Percentiles rank a stretch among this genome's conserved stretches.
phyloP scores from a whole-genome alignment of 2,888 invertebrate genomes.

The Andrena bucephala region DNA sequence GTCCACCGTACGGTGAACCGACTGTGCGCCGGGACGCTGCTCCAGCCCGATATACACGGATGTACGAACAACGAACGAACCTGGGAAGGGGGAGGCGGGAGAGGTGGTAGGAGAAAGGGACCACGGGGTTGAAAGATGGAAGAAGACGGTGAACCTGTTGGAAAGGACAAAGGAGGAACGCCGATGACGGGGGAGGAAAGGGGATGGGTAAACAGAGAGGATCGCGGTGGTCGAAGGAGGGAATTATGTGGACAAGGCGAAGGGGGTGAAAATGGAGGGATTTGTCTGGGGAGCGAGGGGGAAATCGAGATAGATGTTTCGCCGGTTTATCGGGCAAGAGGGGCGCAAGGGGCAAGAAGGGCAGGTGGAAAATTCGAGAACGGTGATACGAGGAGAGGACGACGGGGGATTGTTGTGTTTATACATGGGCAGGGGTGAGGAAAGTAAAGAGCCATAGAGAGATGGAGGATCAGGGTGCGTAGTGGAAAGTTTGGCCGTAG shows the following conservation, averaged over 20 bases:
- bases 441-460: not conserved
- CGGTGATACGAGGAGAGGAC: not conserved
- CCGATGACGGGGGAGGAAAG: not conserved
- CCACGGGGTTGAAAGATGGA: constrained; percentile 20
- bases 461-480: no score
- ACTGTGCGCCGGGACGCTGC: constrained; percentile 63
- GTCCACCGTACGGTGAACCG: constrained; percentile 73
- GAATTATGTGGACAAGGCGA: not conserved
- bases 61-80: constrained; percentile 49
- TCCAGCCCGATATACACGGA: constrained; percentile 68
- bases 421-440: not conserved
- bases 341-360: not conserved
- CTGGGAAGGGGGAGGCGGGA: constrained; percentile 11
- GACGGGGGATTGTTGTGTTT: not conserved
- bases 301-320: constrained; percentile 16
- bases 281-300: not conserved
- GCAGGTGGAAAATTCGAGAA: no score
- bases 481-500: no score
- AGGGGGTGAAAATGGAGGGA: constrained; percentile 12
- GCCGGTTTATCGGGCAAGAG: not conserved
- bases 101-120: constrained; percentile 15
- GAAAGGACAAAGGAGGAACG: constrained; percentile 26
- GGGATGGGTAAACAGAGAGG: constrained; percentile 32
- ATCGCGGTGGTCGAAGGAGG: constrained; percentile 7
- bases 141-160: not conserved